These are phyloP conservation scores for Epinotia ramella DNA, from an alignment of 2,888 invertebrate species.

Conservation along the genomic window DNA sequence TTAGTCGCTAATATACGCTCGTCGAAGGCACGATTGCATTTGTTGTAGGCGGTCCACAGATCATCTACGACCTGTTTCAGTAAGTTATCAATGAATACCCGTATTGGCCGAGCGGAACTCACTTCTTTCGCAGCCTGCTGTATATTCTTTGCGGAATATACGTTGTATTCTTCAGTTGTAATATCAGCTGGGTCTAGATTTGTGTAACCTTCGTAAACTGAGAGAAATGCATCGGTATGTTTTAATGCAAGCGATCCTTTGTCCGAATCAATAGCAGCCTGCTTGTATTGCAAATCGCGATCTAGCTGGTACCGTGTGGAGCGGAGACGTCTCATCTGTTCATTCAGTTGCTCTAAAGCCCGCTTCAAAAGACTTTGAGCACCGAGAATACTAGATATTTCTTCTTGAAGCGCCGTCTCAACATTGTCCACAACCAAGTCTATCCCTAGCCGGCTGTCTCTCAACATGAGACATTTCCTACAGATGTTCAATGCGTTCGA, in stretches of 20 bases:
- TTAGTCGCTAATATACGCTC: constrained; percentile 92
- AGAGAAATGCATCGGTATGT: constrained; percentile 89
- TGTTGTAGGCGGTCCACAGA: constrained; percentile 89
- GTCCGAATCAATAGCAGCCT: constrained; percentile 91
- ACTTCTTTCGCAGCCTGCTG: constrained; percentile 89
- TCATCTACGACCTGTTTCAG: constrained; percentile 93
- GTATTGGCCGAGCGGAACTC: constrained; percentile 89
- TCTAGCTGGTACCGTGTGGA: constrained; percentile 93
- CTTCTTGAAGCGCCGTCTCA: constrained; percentile 91
- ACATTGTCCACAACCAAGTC: constrained; percentile 93
- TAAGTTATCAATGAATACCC: constrained; percentile 91
- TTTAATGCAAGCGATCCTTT: constrained; percentile 88
- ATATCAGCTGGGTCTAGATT: constrained; percentile 87
- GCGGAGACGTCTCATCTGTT: constrained; percentile 93
- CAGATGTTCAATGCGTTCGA: constrained; percentile 88
- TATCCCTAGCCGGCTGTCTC: constrained; percentile 92
- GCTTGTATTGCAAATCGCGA: constrained; percentile 93
- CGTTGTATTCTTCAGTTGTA: constrained; percentile 91
- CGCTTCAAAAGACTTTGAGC: constrained; percentile 88
- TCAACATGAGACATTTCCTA: constrained; percentile 90
- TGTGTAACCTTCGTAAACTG: constrained; percentile 87
- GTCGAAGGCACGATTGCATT: constrained; percentile 91
- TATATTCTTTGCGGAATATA: constrained; percentile 89
- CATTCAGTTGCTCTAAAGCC: constrained; percentile 90
- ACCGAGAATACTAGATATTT: constrained; percentile 91